Evolutionary conservation across 2,888 invertebrate species (phyloP), one percentile per base, ranked within the genome.

Genomic region (Tenthredo notha): DNA sequence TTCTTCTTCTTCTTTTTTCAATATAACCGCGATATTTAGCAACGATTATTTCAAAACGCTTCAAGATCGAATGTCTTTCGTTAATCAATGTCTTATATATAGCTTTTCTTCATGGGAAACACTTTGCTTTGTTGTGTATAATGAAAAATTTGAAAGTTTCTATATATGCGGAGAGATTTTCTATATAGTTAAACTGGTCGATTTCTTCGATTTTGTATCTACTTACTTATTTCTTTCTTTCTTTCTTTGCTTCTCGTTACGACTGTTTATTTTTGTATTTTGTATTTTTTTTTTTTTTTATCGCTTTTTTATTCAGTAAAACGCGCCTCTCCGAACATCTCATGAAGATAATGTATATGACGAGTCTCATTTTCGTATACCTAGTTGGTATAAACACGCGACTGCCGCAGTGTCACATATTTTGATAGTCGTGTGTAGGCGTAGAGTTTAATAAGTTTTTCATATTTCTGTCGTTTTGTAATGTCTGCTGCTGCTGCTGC

Each of bases 301-400:
- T 61, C 61, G 25, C 61, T 67, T 67, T 67, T 67, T 29, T 33
- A 67, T 67, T 33, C 67, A 67, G 67, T 33, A 15, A 67, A 67
- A 67, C 67, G 29, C 67, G 67, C 15, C 18, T 33, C 33, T 25
- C 67, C 67, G 7, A 67, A 33, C 7, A 33, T 67, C 15, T 33
- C 33, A 29, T 67, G 67, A 67, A 18, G 25, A 67, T 67, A 33
- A 67, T 67, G 33, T 33, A 65, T 25, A 25, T 29, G 25, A 67
- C 33, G 67, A 67, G 67, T 67, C 61, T 61, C 61, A 61, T 67
- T 67, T 67, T 33, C 67, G 67, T 67, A 29, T 21, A 21, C 58
- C 2, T 67, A 67, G 67, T 67, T 67, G 33, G 67, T 67, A 67
- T 67, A 67, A 67, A 33, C 67, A 67, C 67, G 67, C 67, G 67